These are phyloP conservation scores for Frieseomelitta varia DNA, from an alignment of 1,140 invertebrate species.

Conservation along the genomic window DNA sequence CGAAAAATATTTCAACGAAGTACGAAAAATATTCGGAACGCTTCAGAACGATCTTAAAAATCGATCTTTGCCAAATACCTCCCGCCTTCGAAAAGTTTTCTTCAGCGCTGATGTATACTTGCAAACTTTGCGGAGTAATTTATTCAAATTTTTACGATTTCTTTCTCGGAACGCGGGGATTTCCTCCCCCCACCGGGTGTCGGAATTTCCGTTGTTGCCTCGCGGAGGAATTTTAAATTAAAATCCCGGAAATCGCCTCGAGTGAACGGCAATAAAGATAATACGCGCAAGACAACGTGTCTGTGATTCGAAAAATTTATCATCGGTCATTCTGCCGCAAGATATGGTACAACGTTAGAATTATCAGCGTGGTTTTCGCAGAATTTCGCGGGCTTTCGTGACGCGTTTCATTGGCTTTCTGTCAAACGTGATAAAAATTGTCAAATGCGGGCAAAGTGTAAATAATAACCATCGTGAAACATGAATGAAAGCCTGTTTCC, in stretches of 20 bases:
- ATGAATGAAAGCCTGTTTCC: no score
- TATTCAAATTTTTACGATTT: not conserved
- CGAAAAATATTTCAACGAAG: not conserved
- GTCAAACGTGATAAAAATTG: no score
- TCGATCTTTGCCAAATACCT: not conserved
- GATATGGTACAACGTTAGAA: not conserved
- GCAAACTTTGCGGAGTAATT: not conserved
- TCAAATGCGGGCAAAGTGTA: no score
- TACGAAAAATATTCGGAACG: not conserved
- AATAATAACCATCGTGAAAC: no score
- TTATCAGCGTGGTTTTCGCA: not conserved
- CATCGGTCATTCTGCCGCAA: not conserved
- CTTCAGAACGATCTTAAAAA: not conserved
- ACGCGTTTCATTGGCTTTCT: no score
- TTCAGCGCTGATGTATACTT: no score
- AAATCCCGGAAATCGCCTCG: not conserved
- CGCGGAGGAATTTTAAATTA: not conserved
- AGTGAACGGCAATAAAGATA: constrained; percentile 20
- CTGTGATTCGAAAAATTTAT: not conserved
- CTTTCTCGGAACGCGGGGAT: not conserved
- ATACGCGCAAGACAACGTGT: not conserved
- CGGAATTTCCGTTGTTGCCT: not conserved
- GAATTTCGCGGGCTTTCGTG: no score
- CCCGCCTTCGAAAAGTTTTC: not conserved
- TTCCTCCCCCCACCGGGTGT: not conserved